Percentiles rank a stretch among this genome's conserved stretches.
phyloP scores from a whole-genome alignment of 2,888 invertebrate genomes.

The Aspidapion aeneum region DNA sequence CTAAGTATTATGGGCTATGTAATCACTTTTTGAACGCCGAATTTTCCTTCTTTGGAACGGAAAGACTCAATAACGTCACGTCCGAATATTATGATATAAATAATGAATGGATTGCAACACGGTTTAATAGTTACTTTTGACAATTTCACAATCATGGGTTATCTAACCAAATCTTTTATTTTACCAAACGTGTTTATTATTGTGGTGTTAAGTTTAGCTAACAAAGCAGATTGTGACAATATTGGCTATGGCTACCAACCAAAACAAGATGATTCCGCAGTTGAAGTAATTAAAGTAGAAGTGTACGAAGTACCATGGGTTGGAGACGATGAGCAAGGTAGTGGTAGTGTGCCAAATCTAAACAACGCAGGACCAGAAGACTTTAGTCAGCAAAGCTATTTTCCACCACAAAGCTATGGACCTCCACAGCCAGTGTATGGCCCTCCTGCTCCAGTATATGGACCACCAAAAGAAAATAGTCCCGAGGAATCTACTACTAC shows the following conservation, averaged over 20 bases:
- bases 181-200: neutral
- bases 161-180: too few relatives aligned
- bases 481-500: neutral
- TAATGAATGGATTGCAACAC: neutral
- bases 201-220: neutral
- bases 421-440: neutral
- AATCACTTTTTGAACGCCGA: neutral
- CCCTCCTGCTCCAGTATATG: neutral
- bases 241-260: neutral
- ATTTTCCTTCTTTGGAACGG: neutral
- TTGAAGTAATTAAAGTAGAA: neutral
- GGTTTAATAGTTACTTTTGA: too few relatives aligned
- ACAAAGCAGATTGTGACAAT: neutral
- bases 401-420: neutral
- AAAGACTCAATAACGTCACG: neutral
- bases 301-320: conserved; percentile 25
- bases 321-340: conserved; percentile 17
- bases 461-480: neutral
- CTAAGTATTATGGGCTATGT: too few relatives aligned
- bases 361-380: neutral
- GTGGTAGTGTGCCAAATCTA: too few relatives aligned
- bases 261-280: neutral
- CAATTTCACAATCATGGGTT: neutral
- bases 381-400: neutral
- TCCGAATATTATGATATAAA: neutral